Evolutionary conservation across 2,888 invertebrate species (phyloP).

Genomic region (Nezara viridula): DNA sequence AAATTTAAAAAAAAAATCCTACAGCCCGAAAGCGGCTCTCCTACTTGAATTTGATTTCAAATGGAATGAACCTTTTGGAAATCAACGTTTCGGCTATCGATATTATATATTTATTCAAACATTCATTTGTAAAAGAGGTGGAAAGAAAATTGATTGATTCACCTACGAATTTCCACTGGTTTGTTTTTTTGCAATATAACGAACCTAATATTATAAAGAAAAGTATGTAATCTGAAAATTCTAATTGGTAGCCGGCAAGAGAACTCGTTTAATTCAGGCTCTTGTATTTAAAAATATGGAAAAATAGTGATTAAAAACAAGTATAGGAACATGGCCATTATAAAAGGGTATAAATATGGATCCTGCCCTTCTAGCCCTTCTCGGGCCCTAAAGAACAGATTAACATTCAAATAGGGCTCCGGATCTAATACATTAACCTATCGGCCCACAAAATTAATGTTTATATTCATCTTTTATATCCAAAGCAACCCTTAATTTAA

Average conservation of each 20-base stretch:
- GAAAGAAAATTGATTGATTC: no score
- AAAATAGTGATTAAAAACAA: slow-evolving; percentile 32
- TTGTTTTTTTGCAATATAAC: background rate
- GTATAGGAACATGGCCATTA: slow-evolving; percentile 5
- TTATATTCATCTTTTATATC: background rate
- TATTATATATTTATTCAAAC: no score
- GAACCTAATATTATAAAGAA: background rate
- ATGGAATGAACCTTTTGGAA: no score
- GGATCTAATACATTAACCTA: background rate
- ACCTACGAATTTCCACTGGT: background rate
- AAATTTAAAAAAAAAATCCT: no score
- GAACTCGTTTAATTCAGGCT: background rate
- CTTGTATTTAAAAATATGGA: slow-evolving; percentile 23
- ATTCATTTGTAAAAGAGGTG: no score
- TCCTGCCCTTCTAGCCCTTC: background rate
- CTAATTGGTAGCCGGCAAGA: background rate
- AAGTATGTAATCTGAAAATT: background rate
- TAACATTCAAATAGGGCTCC: background rate
- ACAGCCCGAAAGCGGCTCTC: no score
- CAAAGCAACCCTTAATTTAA: background rate
- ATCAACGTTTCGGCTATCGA: no score
- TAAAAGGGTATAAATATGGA: slow-evolving; percentile 32
- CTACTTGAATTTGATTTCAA: no score
- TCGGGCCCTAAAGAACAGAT: background rate
- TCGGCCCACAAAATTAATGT: background rate